Conservation (phyloP, 1,140 invertebrate species). For the Physella acuta region DNA sequence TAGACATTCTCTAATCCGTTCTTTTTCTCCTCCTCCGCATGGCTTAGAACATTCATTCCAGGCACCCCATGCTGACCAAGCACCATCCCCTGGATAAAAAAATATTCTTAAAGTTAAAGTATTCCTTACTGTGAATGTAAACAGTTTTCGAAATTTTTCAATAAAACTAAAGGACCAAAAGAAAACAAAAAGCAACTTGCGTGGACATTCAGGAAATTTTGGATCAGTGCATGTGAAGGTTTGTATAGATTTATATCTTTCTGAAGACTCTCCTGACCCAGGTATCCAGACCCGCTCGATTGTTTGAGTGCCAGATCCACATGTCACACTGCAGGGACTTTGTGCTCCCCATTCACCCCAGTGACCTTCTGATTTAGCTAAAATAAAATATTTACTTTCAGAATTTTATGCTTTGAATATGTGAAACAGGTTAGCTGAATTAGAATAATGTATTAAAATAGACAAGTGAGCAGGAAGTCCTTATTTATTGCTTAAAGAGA, state of each 20-base stretch:
- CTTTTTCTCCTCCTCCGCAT: constrained; percentile 2
- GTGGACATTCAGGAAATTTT: background rate
- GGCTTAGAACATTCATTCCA: constrained; percentile 23
- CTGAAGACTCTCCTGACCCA: background rate
- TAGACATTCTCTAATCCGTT: background rate
- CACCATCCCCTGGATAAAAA: constrained; percentile 27
- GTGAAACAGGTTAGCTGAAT: no score
- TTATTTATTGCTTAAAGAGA: no score
- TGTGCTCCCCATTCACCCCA: constrained; percentile 24
- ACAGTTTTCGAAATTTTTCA: no score
- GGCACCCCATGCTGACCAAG: constrained; percentile 28
- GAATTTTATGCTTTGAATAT: no score
- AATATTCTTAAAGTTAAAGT: no score
- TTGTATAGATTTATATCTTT: background rate
- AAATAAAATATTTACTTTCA: background rate
- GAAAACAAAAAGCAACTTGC: constrained; percentile 12
- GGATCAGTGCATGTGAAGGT: constrained; percentile 3
- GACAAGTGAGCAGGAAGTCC: no score
- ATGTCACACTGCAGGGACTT: constrained; percentile 25
- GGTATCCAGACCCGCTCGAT: constrained; percentile 18
- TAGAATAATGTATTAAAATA: no score
- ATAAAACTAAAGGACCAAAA: no score
- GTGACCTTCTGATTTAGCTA: background rate
- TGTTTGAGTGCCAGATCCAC: constrained; percentile 18
- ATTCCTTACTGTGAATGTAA: no score